Conservation (phyloP, 2,113 vertebrate genomes). For the Podarcis cretensis region DNA sequence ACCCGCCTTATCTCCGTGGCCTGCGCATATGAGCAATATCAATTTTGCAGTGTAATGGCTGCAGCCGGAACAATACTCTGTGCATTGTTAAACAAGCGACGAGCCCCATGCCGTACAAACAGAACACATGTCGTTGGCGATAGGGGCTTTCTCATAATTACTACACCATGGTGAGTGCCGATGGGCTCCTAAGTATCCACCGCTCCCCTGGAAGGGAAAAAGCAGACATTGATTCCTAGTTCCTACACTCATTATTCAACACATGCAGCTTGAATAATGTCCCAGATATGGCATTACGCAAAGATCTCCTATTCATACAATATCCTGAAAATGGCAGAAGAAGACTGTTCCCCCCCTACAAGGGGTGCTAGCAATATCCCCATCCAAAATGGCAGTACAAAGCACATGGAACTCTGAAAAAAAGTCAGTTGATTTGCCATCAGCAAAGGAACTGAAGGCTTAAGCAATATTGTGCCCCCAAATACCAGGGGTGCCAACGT, state of each 20-base stretch:
- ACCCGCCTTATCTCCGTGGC: constrained; percentile 58
- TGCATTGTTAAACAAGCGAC: constrained; percentile 68
- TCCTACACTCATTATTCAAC: not conserved
- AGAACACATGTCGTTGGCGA: constrained; percentile 55
- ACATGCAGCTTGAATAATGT: not conserved
- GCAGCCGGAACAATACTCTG: constrained; percentile 53
- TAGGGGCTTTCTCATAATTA: constrained; percentile 42
- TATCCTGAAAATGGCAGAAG: not conserved
- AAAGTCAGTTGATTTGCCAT: not conserved
- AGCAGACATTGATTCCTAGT: not conserved
- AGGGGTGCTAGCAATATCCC: not conserved
- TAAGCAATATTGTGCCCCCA: not conserved
- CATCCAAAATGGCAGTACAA: not conserved
- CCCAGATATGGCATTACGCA: not conserved
- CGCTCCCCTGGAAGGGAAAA: not conserved
- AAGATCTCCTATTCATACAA: not conserved
- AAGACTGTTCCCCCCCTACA: not conserved
- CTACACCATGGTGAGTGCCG: not conserved
- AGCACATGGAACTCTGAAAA: no score
- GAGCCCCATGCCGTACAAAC: constrained; percentile 49
- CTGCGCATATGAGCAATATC: constrained; percentile 45
- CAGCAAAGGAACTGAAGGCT: not conserved
- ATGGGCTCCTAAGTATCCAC: not conserved
- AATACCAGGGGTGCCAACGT: no score
- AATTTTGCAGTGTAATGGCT: constrained; percentile 45